Evolutionary conservation across 2,797 vertebrate species (phyloP).

Genomic region (Rachycentron canadum): DNA sequence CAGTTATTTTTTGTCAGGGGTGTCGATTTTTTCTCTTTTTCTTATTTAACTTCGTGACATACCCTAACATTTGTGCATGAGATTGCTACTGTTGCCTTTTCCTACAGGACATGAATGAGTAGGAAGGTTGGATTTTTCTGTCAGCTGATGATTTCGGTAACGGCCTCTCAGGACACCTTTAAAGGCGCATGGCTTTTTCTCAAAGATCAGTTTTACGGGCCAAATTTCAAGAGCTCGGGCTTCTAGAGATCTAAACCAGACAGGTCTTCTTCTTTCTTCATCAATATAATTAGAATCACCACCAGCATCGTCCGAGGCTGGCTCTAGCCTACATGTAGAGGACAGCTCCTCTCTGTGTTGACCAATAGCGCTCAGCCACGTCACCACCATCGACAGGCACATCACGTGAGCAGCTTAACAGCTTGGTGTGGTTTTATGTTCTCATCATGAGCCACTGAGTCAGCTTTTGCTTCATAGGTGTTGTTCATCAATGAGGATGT

Average conservation of each 20-base stretch:
- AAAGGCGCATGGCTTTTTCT: constrained; percentile 1
- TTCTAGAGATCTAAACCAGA: neutral
- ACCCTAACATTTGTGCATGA: no score
- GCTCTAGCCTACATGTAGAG: constrained; percentile 11
- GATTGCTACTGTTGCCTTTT: accelerated
- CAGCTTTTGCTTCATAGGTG: constrained; percentile 10
- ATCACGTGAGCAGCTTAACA: constrained; percentile 67
- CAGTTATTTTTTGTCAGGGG: constrained; percentile 43
- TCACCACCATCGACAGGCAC: constrained; percentile 50
- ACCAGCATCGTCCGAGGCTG: constrained; percentile 33
- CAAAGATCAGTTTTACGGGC: neutral
- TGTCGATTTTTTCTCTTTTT: neutral
- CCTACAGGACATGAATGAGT: neutral
- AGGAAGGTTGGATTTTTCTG: constrained; percentile 10
- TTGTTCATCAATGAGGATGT: neutral
- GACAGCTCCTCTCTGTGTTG: constrained; percentile 40
- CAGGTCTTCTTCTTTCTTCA: neutral
- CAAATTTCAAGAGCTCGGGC: neutral
- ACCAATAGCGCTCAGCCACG: constrained; percentile 53
- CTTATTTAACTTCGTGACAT: neutral
- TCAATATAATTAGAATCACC: constrained; percentile 24
- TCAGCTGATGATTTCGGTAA: constrained; percentile 31
- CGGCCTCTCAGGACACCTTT: constrained; percentile 23
- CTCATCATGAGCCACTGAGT: constrained; percentile 22
- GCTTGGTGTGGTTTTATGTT: constrained; percentile 42